Evolutionary conservation across 1,140 invertebrate species (phyloP).

Genomic region (Globodera ellingtonae): DNA sequence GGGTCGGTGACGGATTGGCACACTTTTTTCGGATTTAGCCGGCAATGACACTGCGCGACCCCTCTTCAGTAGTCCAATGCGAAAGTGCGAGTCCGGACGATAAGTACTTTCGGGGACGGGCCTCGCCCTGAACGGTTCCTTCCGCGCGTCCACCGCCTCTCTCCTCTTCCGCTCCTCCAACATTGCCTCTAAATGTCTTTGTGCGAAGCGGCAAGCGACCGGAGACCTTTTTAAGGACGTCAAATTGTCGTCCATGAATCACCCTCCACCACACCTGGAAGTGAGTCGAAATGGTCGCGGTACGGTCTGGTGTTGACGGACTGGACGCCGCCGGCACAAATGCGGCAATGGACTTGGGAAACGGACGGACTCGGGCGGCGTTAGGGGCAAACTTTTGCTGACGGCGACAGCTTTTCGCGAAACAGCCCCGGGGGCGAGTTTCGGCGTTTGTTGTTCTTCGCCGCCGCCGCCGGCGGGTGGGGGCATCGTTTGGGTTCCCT

Average conservation of each 20-base stretch:
- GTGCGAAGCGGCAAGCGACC: constrained; percentile 15
- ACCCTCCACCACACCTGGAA: not conserved
- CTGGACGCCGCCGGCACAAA: not conserved
- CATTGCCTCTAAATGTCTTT: constrained; percentile 35
- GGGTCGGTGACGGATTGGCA: not conserved
- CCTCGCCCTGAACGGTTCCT: constrained; percentile 17
- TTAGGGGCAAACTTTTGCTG: not conserved
- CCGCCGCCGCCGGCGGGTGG: no score
- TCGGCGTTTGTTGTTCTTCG: not conserved
- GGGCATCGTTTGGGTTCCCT: not conserved
- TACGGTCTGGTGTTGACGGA: constrained; percentile 1
- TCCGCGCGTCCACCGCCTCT: constrained; percentile 1
- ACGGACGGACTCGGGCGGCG: not conserved
- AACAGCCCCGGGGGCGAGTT: not conserved
- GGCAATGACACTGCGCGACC: constrained; percentile 1
- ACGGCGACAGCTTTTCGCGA: not conserved
- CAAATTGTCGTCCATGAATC: not conserved
- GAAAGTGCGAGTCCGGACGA: constrained; percentile 23
- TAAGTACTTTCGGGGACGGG: constrained; percentile 32
- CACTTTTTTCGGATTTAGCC: not conserved
- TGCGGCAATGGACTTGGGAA: not conserved
- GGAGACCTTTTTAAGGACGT: constrained; percentile 15
- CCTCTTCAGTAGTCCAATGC: constrained; percentile 16
- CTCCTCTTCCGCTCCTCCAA: constrained; percentile 22
- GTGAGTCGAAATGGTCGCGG: not conserved